Evolutionary conservation across 2,888 invertebrate genomes (phyloP), one percentile per base, ranked within the genome.

Genomic region (Ichneumon xanthorius): DNA sequence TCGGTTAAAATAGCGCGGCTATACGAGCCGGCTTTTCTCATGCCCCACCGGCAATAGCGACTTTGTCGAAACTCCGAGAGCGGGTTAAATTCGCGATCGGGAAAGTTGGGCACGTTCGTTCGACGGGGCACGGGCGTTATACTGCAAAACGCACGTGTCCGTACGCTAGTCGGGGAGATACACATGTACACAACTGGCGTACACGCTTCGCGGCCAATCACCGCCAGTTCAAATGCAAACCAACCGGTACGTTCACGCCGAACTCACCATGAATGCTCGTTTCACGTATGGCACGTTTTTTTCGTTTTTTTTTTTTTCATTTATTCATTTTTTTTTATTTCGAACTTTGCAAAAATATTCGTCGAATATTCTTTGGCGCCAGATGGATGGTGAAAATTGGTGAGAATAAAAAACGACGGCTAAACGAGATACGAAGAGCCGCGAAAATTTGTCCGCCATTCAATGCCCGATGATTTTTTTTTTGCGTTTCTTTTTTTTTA

Each of bases 31-130:
- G 48, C 2, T 45, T 45, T 50, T 4, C 33, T 61, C 37, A 6
- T 30, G 19, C 9, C 19, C 33, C 58, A 22, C n/a, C 16, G n/a
- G 30, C 37, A 71, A 45, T 48, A 65, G 73, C 82, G 80, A 82
- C 85, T 86, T 87, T 84, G 81, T 81, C 70, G 76, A 80, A 82
- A 73, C 84, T 85, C 70, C 79, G 19, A 68, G 63, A 68, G 63
- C 81, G 70, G 75, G 68, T 68, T 55, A 80, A 77, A 83, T 84
- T 72, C 72, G 78, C 80, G 86, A 85, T 89, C 87, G 85, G 80
- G 84, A 88, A 88, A 89, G 80, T 89, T 87, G 53, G 53, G 82
- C 88, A 86, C 86, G 87, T 88, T 89, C 86, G 26, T 85, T 85
- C 86, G 53, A 85, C 11, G 11, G 86, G 72, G 30, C 72, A 33